Evolutionary conservation across 2,888 invertebrate genomes (phyloP).

Genomic region (Cheilosia urbana): DNA sequence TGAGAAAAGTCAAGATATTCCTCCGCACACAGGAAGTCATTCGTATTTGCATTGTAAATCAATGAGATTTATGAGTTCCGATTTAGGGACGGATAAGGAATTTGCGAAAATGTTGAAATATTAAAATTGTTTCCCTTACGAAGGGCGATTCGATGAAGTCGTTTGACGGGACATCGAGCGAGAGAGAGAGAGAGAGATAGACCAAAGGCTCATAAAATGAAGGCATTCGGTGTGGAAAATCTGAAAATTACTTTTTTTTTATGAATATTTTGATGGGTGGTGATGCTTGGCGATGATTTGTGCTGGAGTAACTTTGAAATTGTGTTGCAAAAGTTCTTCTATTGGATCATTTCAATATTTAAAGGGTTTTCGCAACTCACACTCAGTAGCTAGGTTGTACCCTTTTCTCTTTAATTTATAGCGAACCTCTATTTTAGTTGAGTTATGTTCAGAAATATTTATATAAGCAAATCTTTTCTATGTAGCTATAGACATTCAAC

Average conservation of each 20-base stretch:
- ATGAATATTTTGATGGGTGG: slow-evolving; percentile 7
- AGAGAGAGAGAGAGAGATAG: too few species aligned
- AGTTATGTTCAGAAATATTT: too few species aligned
- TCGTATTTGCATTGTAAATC: slow-evolving; percentile 44
- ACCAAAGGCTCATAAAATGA: neutral
- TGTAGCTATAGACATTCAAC: too few species aligned
- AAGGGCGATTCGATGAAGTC: neutral
- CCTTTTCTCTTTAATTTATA: too few species aligned
- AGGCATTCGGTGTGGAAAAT: slow-evolving; percentile 1
- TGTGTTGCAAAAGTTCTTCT: too few species aligned
- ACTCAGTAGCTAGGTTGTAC: too few species aligned
- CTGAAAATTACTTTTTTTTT: neutral
- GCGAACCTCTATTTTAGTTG: too few species aligned
- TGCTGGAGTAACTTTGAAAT: too few species aligned
- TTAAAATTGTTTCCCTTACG: slow-evolving; percentile 8
- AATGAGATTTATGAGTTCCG: slow-evolving; percentile 55
- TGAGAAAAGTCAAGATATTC: slow-evolving; percentile 43
- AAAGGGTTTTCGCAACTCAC: too few species aligned
- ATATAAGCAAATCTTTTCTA: too few species aligned
- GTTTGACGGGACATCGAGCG: neutral
- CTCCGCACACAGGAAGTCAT: slow-evolving; percentile 25
- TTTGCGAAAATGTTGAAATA: slow-evolving; percentile 31
- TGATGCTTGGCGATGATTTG: neutral
- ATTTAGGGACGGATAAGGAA: neutral
- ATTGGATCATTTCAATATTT: too few species aligned